Conservation (phyloP, 2,888 invertebrate genomes). For the Orthosia gothica region DNA sequence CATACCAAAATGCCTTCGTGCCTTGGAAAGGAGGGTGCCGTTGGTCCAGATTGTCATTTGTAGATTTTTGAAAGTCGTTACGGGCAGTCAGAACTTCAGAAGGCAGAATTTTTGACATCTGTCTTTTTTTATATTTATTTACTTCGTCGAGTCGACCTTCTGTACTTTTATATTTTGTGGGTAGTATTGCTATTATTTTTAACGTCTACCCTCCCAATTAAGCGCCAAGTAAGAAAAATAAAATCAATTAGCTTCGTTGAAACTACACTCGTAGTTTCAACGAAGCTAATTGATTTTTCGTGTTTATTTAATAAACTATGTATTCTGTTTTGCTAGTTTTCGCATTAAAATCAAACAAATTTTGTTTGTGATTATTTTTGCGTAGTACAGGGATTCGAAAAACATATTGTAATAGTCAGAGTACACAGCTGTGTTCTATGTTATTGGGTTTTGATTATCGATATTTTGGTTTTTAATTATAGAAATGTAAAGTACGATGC, state of each 20-base stretch:
- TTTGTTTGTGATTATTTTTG: constrained; percentile 17
- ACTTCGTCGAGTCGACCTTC: background rate
- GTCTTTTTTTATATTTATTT: too few relatives aligned
- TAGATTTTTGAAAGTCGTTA: too few relatives aligned
- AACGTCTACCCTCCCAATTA: constrained; percentile 59
- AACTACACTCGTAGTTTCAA: too few relatives aligned
- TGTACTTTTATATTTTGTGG: background rate
- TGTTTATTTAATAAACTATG: constrained; percentile 46
- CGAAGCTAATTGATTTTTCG: constrained; percentile 51
- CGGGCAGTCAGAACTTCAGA: too few relatives aligned
- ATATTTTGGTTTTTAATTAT: constrained; percentile 19
- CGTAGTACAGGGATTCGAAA: background rate
- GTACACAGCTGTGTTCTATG: background rate
- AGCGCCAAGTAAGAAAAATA: too few relatives aligned
- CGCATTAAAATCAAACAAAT: constrained; percentile 25
- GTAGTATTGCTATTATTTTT: constrained; percentile 41
- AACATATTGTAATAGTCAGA: constrained; percentile 1
- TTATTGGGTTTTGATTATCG: background rate
- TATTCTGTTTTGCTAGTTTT: constrained; percentile 9
- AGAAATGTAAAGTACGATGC: background rate
- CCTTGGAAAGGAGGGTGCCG: too few relatives aligned
- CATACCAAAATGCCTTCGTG: too few relatives aligned
- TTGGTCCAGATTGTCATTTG: too few relatives aligned
- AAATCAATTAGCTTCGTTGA: too few relatives aligned
- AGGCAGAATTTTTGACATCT: too few relatives aligned